Percentiles rank a stretch among this genome's conserved stretches.
phyloP scores from a whole-genome alignment of 2,888 invertebrate species.

The Plagodis pulveraria region DNA sequence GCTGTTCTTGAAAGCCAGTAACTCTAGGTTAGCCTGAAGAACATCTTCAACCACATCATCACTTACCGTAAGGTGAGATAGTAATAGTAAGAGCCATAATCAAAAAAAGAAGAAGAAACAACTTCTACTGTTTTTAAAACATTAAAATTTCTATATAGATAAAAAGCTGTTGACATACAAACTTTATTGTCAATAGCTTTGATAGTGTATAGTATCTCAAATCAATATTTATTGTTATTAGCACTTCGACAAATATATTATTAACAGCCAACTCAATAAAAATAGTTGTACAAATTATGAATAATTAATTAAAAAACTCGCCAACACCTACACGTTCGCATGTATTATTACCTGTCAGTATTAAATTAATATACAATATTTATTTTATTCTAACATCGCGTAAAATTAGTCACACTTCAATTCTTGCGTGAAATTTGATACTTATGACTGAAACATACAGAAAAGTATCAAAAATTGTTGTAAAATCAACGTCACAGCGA shows the following conservation, averaged over 20 bases:
- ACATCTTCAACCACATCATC: too few species aligned
- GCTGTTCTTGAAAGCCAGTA: too few species aligned
- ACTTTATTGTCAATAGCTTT: not conserved
- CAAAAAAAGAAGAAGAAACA: too few species aligned
- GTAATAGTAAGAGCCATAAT: too few species aligned
- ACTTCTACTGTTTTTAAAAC: too few species aligned
- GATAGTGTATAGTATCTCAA: not conserved
- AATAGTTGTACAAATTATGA: constrained; percentile 15
- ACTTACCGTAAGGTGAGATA: too few species aligned
- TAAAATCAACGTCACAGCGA: too few species aligned
- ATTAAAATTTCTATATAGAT: too few species aligned
- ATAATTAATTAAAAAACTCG: constrained; percentile 21
- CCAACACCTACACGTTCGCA: constrained; percentile 21
- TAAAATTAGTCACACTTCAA: constrained; percentile 17
- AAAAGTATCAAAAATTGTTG: constrained; percentile 7
- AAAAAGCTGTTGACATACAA: too few species aligned
- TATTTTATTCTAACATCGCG: constrained; percentile 15
- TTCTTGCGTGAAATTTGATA: constrained; percentile 22
- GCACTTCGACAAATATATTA: constrained; percentile 10
- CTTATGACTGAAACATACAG: constrained; percentile 2
- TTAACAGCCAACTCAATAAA: constrained; percentile 12
- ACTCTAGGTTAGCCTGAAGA: too few species aligned
- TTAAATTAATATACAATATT: constrained; percentile 16
- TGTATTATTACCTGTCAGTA: constrained; percentile 30
- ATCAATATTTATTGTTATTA: constrained; percentile 22